Evolutionary conservation across 2,113 vertebrate genomes (phyloP).

Genomic region (Calyptomena viridis): DNA sequence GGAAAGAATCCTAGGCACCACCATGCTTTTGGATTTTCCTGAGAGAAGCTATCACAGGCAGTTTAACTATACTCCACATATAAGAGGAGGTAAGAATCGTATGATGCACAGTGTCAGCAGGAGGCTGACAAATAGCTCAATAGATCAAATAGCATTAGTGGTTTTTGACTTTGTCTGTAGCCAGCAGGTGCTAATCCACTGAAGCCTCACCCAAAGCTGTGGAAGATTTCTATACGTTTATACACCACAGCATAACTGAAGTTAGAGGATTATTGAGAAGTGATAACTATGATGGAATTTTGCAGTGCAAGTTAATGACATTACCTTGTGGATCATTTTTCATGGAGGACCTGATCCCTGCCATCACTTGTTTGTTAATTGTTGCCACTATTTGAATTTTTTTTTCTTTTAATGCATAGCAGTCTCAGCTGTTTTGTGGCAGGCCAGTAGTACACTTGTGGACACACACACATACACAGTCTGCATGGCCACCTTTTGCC

Average conservation of each 20-base stretch:
- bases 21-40: neutral
- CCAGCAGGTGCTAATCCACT: neutral
- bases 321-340: neutral
- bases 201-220: neutral
- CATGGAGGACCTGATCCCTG: neutral
- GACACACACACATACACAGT: neutral
- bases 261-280: neutral
- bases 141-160: neutral
- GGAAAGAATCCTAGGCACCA: neutral
- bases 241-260: neutral
- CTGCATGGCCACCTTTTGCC: slow-evolving; percentile 33
- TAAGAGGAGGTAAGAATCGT: neutral
- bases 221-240: neutral
- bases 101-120: neutral
- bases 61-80: neutral
- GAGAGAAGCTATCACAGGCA: neutral
- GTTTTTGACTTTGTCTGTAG: neutral
- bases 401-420: neutral
- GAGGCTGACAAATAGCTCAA: neutral
- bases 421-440: slow-evolving; percentile 1
- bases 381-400: neutral
- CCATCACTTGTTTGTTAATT: neutral
- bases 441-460: neutral
- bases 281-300: neutral
- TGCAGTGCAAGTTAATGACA: neutral